Percentiles rank a stretch among this genome's conserved stretches.
Conservation (phyloP, 2,888 invertebrate species). For the Pristionchus entomophagus region DNA sequence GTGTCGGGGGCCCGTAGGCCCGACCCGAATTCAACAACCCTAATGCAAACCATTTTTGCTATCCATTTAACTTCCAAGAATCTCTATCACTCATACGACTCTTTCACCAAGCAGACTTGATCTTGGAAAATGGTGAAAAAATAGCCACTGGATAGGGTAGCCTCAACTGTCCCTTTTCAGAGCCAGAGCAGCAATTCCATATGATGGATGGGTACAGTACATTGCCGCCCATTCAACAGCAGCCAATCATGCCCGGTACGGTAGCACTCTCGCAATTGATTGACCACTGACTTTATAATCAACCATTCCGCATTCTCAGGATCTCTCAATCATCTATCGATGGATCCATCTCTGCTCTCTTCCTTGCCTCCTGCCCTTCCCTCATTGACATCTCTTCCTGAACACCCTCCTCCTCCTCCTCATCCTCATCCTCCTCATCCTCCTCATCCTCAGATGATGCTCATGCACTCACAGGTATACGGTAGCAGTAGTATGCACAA, state of each 20-base stretch:
- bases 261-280: neutral
- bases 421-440: neutral
- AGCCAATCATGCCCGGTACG: neutral
- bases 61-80: no score
- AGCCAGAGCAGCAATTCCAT: constrained; percentile 27
- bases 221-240: neutral
- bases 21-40: no score
- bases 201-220: neutral
- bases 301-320: neutral
- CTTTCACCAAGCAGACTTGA: no score
- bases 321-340: neutral
- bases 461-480: constrained; percentile 31
- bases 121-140: no score
- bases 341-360: neutral
- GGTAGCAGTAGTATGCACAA: neutral
- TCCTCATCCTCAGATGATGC: neutral
- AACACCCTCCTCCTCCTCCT: neutral
- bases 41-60: no score
- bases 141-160: neutral
- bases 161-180: neutral
- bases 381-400: constrained; percentile 13
- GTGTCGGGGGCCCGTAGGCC: no score
- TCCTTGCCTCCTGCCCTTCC: neutral
- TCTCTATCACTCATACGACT: no score
- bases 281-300: neutral